Conservation (phyloP, 2,113 vertebrate genomes). For the Chaenocephalus aceratus region DNA sequence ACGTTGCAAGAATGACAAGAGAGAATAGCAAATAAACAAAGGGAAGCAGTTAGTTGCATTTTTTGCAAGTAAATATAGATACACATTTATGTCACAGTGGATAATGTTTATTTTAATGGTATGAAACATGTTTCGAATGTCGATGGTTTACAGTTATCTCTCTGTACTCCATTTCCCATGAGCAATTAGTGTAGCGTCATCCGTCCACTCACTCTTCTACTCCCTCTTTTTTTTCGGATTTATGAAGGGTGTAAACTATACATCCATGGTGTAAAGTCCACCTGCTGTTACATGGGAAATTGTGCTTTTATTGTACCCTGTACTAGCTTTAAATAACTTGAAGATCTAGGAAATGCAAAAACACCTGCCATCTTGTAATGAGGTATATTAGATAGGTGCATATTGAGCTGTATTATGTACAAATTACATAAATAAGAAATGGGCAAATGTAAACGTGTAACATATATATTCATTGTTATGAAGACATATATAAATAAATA, state of each 20-base stretch:
- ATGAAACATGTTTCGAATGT: not conserved
- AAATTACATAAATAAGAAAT: not conserved
- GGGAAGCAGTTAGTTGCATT: rapidly evolving
- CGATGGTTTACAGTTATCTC: not conserved
- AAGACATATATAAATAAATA: not conserved
- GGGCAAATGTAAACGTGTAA: too few species aligned
- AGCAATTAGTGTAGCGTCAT: slow-evolving; percentile 4
- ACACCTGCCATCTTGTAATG: not conserved
- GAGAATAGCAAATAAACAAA: not conserved
- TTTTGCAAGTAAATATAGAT: not conserved
- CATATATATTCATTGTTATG: not conserved
- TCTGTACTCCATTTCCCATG: slow-evolving; percentile 48
- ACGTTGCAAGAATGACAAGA: rapidly evolving
- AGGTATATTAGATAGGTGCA: not conserved
- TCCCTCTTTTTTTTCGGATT: too few species aligned
- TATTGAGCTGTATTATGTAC: not conserved
- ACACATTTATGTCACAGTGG: not conserved
- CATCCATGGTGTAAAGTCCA: too few species aligned
- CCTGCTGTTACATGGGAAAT: not conserved
- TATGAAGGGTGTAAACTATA: too few species aligned
- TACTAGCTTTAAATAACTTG: not conserved
- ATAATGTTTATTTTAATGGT: rapidly evolving
- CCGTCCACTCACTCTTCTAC: not conserved
- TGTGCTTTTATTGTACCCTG: slow-evolving; percentile 36
- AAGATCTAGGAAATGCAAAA: not conserved